Percentiles rank a stretch among this genome's conserved stretches.
These are phyloP conservation scores for Microcaecilia unicolor DNA, from an alignment of 2,797 vertebrate species.

Conservation along the genomic window DNA sequence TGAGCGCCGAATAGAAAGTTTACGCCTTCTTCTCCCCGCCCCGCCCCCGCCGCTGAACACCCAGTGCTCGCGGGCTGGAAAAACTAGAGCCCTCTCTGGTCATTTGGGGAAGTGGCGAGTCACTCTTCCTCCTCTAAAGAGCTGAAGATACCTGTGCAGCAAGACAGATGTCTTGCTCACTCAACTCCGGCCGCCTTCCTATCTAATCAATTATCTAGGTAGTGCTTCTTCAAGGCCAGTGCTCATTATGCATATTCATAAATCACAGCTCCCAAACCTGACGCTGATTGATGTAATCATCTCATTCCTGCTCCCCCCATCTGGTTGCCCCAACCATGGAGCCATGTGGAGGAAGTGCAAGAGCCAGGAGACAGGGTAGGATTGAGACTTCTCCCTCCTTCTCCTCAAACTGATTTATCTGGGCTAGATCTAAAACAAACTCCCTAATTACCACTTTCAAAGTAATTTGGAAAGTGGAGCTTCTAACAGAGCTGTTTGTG, in stretches of 20 bases:
- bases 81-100: too few species aligned
- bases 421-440: background rate
- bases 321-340: too few species aligned
- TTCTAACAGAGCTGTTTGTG: too few species aligned
- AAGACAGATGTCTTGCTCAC: too few species aligned
- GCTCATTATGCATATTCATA: slow-evolving; percentile 72
- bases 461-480: too few species aligned
- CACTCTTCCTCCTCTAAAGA: slow-evolving; percentile 9
- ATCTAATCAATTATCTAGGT: slow-evolving; percentile 73
- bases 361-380: slow-evolving; percentile 8
- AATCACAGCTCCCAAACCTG: slow-evolving; percentile 53
- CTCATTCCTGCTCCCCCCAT: slow-evolving; percentile 23
- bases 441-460: too few species aligned
- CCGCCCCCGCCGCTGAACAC: too few species aligned
- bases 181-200: slow-evolving; percentile 52
- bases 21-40: too few species aligned
- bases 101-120: too few species aligned
- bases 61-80: too few species aligned
- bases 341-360: slow-evolving; percentile 5
- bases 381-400: slow-evolving; percentile 19
- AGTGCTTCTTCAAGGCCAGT: slow-evolving; percentile 55
- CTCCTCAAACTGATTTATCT: slow-evolving; percentile 4
- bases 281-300: slow-evolving; percentile 70
- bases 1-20: too few species aligned
- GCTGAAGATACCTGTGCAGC: slow-evolving; percentile 10